These are phyloP conservation scores for Rynchops niger DNA, from an alignment of 2,113 vertebrate genomes.

Conservation along the genomic window DNA sequence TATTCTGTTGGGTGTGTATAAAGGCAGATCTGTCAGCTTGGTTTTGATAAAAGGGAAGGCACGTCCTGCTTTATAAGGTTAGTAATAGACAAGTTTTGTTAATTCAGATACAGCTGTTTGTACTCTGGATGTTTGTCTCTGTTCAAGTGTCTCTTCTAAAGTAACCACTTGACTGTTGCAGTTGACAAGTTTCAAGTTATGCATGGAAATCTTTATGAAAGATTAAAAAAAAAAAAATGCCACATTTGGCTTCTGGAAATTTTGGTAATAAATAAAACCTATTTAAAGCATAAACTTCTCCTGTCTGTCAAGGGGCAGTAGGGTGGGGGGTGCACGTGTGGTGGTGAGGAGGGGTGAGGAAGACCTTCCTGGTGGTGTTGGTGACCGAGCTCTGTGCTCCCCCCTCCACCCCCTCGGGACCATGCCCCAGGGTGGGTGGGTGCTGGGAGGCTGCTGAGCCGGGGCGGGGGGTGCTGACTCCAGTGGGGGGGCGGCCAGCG, in stretches of 20 bases:
- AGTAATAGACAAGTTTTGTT: slow-evolving; percentile 70
- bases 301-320: background rate
- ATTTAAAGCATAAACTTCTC: slow-evolving; percentile 50
- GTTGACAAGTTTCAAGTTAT: slow-evolving; percentile 60
- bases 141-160: slow-evolving; percentile 51
- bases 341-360: too few species aligned
- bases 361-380: background rate
- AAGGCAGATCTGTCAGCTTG: slow-evolving; percentile 66
- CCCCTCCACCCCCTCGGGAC: too few species aligned
- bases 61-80: slow-evolving; percentile 72
- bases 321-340: too few species aligned
- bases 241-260: slow-evolving; percentile 57
- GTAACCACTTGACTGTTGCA: slow-evolving; percentile 46
- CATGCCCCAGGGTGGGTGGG: background rate
- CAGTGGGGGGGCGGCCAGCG: rapidly evolving
- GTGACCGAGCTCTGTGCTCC: background rate
- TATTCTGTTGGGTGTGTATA: slow-evolving; percentile 65
- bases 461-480: too few species aligned
- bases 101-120: slow-evolving; percentile 59
- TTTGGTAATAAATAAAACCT: slow-evolving; percentile 70
- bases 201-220: slow-evolving; percentile 36
- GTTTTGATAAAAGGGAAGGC: slow-evolving; percentile 72
- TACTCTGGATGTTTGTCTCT: slow-evolving; percentile 71
- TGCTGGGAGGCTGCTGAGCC: too few species aligned
- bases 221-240: background rate